Percentiles rank a stretch among this genome's conserved stretches.
These are phyloP conservation scores for Drosophila punjabiensis DNA, from an alignment of 1,140 invertebrate species.

Conservation along the genomic window DNA sequence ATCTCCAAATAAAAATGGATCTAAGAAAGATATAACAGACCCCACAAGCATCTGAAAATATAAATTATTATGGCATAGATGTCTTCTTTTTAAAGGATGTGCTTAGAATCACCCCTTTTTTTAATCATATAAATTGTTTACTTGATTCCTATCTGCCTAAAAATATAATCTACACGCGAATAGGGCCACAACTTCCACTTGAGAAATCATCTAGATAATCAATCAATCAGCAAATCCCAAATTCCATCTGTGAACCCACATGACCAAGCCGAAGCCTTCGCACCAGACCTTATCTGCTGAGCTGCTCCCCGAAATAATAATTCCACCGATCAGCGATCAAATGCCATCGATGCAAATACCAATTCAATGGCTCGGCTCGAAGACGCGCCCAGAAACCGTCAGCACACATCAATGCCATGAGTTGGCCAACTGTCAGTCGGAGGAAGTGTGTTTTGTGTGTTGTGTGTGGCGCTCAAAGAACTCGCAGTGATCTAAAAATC, in stretches of 20 bases:
- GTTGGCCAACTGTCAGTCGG: slow-evolving; percentile 46
- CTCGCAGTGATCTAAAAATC: slow-evolving; percentile 16
- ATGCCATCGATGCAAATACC: slow-evolving; percentile 69
- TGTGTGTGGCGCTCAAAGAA: slow-evolving; percentile 44
- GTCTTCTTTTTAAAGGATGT: too few relatives aligned
- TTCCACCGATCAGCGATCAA: slow-evolving; percentile 51
- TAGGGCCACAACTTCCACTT: not conserved
- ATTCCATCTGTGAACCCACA: slow-evolving; percentile 28
- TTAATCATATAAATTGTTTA: too few relatives aligned
- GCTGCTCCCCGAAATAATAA: slow-evolving; percentile 62
- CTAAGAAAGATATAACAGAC: not conserved
- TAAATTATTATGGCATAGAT: not conserved
- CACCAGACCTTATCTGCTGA: slow-evolving; percentile 29
- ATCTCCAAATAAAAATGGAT: not conserved
- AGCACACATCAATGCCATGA: slow-evolving; percentile 60
- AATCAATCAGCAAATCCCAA: slow-evolving; percentile 27
- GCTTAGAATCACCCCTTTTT: too few relatives aligned
- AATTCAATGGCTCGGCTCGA: slow-evolving; percentile 34
- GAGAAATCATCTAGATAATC: slow-evolving; percentile 1
- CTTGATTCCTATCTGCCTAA: not conserved
- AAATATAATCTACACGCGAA: not conserved
- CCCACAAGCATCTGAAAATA: not conserved
- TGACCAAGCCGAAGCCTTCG: slow-evolving; percentile 14
- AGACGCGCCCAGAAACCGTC: slow-evolving; percentile 74
- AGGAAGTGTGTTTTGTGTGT: slow-evolving; percentile 44